Percentiles rank a stretch among this genome's conserved stretches.
These are phyloP conservation scores for Agonopterix subpropinquella DNA, from an alignment of 2,888 invertebrate genomes.

Conservation along the genomic window DNA sequence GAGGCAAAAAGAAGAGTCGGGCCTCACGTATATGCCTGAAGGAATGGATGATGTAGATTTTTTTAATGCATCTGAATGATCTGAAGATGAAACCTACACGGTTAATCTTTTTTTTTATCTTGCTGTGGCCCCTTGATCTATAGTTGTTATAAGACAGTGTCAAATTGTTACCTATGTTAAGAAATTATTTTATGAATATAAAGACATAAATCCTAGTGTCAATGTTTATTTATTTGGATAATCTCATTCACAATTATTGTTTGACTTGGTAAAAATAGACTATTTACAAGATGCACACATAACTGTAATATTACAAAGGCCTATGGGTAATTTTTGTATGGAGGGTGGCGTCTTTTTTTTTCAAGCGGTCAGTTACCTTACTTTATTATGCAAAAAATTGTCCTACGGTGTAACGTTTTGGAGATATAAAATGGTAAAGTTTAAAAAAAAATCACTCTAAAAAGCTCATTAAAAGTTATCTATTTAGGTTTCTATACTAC, in stretches of 20 bases:
- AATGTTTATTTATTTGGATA: conserved; percentile 68
- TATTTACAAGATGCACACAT: conserved; percentile 66
- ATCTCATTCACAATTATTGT: conserved; percentile 62
- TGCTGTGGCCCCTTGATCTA: background rate
- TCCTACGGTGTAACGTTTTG: too few relatives aligned
- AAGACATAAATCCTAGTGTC: conserved; percentile 41
- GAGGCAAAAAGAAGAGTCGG: conserved; percentile 70
- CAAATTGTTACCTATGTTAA: background rate
- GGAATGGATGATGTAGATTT: conserved; percentile 78
- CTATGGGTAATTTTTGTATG: too few relatives aligned
- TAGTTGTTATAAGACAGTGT: background rate
- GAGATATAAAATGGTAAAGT: too few relatives aligned
- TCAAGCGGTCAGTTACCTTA: too few relatives aligned
- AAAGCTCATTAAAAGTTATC: too few relatives aligned
- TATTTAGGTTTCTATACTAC: too few relatives aligned
- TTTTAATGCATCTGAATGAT: conserved; percentile 42
- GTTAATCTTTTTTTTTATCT: too few relatives aligned
- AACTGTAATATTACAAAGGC: conserved; percentile 56
- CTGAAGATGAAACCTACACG: conserved; percentile 12
- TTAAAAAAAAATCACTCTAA: too few relatives aligned
- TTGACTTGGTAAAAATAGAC: conserved; percentile 68
- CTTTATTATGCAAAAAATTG: too few relatives aligned
- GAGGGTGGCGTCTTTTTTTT: too few relatives aligned
- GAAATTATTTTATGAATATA: conserved; percentile 2
- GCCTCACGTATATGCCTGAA: conserved; percentile 80